Conservation (phyloP, 2,797 vertebrate species). For the Fistularia tabacaria region DNA sequence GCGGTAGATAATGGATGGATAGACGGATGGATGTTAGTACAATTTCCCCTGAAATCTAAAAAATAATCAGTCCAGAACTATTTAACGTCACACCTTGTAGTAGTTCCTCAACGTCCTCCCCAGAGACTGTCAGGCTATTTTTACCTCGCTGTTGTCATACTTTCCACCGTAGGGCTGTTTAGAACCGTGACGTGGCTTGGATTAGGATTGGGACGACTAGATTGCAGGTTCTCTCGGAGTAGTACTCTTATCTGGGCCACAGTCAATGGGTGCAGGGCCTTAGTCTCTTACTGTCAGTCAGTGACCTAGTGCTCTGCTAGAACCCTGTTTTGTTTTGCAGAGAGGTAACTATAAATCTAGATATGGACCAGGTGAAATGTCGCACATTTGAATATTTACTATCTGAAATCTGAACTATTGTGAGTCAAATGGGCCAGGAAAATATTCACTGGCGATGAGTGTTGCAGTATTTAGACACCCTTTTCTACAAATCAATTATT, state of each 20-base stretch:
- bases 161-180: conserved; percentile 37
- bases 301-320: conserved; percentile 17
- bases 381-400: too few species aligned
- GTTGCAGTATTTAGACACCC: too few species aligned
- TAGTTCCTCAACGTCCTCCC: conserved; percentile 13
- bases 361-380: too few species aligned
- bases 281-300: conserved; percentile 11
- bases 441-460: too few species aligned
- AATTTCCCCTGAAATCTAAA: not conserved
- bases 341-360: not conserved
- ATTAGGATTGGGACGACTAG: conserved; percentile 64
- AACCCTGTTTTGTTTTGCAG: not conserved
- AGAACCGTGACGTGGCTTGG: conserved; percentile 37
- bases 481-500: too few species aligned
- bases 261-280: conserved; percentile 31
- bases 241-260: conserved; percentile 39
- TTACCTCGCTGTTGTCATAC: conserved; percentile 43
- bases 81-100: not conserved
- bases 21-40: not conserved
- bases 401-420: too few species aligned
- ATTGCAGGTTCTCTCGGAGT: conserved; percentile 36
- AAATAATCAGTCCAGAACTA: not conserved
- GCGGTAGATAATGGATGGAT: too few species aligned
- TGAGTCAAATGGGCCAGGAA: too few species aligned
- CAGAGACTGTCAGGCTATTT: conserved; percentile 41